Base-by-base conservation (phyloP, 2,888 invertebrate genomes). In the Cephus sareptanus region DNA sequence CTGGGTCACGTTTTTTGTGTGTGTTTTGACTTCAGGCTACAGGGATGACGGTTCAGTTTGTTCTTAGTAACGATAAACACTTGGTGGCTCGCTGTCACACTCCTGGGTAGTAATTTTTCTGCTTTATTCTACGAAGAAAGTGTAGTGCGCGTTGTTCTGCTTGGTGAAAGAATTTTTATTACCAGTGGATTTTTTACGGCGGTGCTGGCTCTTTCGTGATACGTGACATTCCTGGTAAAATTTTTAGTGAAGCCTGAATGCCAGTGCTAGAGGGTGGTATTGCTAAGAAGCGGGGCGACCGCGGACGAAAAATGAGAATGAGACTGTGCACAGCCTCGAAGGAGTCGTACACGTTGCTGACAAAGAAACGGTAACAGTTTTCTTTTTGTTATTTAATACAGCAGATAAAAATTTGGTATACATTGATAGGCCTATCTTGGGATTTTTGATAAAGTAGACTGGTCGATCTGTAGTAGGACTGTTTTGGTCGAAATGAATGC, bases 271-370 rank as follows among this genome's bases (percentile, higher is more conserved):
- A 89, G 81, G 89, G 90, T 77, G 89, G 89, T 76, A 84, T 91
- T 79, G 88, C 87, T 74, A 90, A 89, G 85, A 88, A 83, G 82
- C 80, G 83, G 71, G 83, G 81, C 73, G 81, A 83, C 73, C 81
- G 83, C 78, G 87, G 83, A 73, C 85, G 86, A 81, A 90, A 88
- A 81, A 90, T 91, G 91, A 88, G 91, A 79, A 91, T 91, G 91
- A 85, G 91, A 79, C 88, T 91, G 31, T 90, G 91, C 85, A 89
- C 87, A 82, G 88, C 89, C 81, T 90, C 91, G 82, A 91, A 91
- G 86, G 91, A 91, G 87, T 91, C 91, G 6, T 91, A 91, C 81
- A 89, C 90, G 74, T 88, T 91, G 71, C 90, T 91, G 68, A 87
- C 91, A n/a, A 91, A 91, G 81, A 91, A 91, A 88, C 89, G 91